Base-by-base conservation (phyloP, 1,140 invertebrate genomes). In the Drosophila kikkawai region DNA sequence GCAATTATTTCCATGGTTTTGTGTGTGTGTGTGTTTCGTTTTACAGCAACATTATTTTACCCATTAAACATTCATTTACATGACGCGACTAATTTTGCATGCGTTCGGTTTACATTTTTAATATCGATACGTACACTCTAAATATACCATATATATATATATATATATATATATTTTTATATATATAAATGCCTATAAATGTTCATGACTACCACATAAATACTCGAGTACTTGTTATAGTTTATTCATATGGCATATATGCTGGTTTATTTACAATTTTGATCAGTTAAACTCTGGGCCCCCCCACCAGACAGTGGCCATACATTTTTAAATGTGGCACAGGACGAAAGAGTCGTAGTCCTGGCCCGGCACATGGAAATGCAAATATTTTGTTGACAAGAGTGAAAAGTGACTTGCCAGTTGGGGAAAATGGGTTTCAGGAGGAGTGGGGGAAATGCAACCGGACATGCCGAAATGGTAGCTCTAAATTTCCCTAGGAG, bases 51-150 rank as follows among this genome's bases (percentile, higher is more conserved):
- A 85, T 84, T 88, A 75, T 78, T 80, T 88, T 88, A 88, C 65
- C 67, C 83, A 90, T 88, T 90, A 88, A 88, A 88, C 84, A 88
- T 88, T 84, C 85, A 88, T 84, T 79, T 90, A 88, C 80, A 84
- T 88, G 85, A 84, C 80, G 80, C 85, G 85, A 90, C 84, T 80
- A 88, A 90, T 88, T 88, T 88, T 68, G 58, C 59, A 76, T 73
- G 69, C 80, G 61, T 84, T 88, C 71, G 79, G 75, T 83, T 80
- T 79, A 84, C 67, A 84, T 80, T 84, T 79, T 88, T 75, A 75
- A 88, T 83, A 82, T 73, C 63, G 56, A 79, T 85, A 66, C 63
- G 45, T 61, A 22, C 50, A 34, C 42, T 26, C 15, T 56, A n/a
- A n/a, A n/a, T n/a, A n/a, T n/a, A n/a, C n/a, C n/a, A n/a, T n/a